Conservation (phyloP, 2,113 vertebrate genomes). For the human region DNA sequence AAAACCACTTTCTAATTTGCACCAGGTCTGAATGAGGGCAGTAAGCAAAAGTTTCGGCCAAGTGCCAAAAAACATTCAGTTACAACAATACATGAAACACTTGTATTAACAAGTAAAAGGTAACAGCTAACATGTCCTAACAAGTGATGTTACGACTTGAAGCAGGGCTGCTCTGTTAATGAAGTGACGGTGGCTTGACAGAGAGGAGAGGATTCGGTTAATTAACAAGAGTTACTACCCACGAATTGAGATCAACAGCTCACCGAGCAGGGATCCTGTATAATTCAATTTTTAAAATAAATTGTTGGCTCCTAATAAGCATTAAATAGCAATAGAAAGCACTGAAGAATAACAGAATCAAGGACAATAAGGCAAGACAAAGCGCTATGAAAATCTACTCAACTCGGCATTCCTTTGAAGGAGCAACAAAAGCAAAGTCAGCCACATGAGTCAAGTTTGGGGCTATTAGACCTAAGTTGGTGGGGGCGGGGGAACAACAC, state of each 20-base stretch:
- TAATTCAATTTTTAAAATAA: slow-evolving; percentile 9
- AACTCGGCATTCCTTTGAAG: not conserved
- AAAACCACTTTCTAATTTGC: slow-evolving; percentile 60
- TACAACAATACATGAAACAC: slow-evolving; percentile 24
- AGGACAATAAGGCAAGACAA: not conserved
- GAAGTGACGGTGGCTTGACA: not conserved
- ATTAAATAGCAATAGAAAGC: not conserved
- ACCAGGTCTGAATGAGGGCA: slow-evolving; percentile 62
- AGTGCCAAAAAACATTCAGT: slow-evolving; percentile 75
- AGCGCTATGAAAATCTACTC: not conserved
- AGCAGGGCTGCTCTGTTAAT: not conserved
- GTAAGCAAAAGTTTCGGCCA: slow-evolving; percentile 75
- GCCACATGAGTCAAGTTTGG: not conserved
- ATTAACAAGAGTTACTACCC: not conserved
- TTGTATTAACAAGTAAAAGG: slow-evolving; percentile 52
- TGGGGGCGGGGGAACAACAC: no score
- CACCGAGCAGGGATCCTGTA: not conserved
- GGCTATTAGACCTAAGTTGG: no score
- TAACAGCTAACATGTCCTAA: slow-evolving; percentile 37
- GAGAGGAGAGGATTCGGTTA: not conserved
- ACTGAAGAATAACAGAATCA: not conserved
- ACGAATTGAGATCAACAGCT: not conserved
- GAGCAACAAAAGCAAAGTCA: not conserved
- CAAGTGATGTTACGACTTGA: slow-evolving; percentile 21
- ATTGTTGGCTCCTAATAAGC: not conserved